A percentile compares a stretch with the other conserved stretches of the same genome.
phyloP scores from a whole-genome alignment of 2,888 invertebrate species.

The Gymnocheta viridis region DNA sequence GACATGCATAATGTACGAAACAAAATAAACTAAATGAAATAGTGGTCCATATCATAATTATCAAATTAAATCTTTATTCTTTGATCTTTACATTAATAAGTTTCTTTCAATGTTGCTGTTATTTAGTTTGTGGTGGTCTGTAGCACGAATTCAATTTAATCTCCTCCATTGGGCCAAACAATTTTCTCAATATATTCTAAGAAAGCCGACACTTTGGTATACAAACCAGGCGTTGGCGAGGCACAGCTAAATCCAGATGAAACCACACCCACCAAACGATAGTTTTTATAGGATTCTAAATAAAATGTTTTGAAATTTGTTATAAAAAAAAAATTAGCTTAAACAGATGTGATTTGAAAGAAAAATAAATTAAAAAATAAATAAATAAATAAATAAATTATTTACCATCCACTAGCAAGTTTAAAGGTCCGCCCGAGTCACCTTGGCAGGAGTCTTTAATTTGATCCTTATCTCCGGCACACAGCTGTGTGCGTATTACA shows the following conservation, averaged over 20 bases:
- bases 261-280: conserved; percentile 77
- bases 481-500: conserved; percentile 72
- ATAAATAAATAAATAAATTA: neutral
- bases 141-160: conserved; percentile 3
- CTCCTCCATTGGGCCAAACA: conserved; percentile 76
- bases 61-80: neutral
- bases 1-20: neutral
- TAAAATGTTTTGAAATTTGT: neutral
- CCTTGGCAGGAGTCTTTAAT: conserved; percentile 78
- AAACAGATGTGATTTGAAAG: neutral
- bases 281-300: conserved; percentile 68
- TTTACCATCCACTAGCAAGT: conserved; percentile 72
- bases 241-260: conserved; percentile 79
- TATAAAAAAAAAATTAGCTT: neutral
- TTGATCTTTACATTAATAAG: neutral
- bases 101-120: neutral
- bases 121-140: neutral
- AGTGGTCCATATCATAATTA: conserved; percentile 8
- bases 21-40: neutral
- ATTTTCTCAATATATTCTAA: conserved; percentile 78
- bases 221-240: conserved; percentile 77
- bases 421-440: conserved; percentile 79
- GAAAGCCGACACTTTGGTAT: conserved; percentile 78
- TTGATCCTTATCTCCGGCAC: conserved; percentile 73
- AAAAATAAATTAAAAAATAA: neutral